Percentiles rank a stretch among this genome's conserved stretches.
Conservation (phyloP, 2,888 invertebrate species). For the Bhutanitis thaidina region DNA sequence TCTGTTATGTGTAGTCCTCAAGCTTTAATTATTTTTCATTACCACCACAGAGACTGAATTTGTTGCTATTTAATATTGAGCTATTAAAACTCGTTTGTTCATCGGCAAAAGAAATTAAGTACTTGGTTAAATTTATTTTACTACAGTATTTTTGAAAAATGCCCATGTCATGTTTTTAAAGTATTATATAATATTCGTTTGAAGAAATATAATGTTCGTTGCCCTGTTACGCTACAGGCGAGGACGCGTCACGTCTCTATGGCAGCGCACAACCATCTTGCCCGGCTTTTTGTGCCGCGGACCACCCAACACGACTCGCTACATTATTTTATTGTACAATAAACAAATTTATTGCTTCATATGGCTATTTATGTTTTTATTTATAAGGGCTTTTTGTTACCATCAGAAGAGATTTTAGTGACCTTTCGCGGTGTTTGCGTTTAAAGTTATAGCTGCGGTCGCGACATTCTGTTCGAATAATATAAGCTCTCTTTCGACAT, state of each 20-base stretch:
- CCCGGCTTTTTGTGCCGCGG: slow-evolving; percentile 58
- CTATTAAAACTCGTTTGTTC: too few species aligned
- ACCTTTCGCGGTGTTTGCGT: slow-evolving; percentile 53
- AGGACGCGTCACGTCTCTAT: slow-evolving; percentile 47
- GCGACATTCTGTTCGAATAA: slow-evolving; percentile 17
- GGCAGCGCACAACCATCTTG: slow-evolving; percentile 57
- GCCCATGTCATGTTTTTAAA: too few species aligned
- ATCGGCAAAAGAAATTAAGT: too few species aligned
- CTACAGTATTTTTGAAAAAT: too few species aligned
- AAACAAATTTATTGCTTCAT: slow-evolving; percentile 79
- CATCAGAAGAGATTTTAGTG: slow-evolving; percentile 50
- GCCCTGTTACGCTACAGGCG: slow-evolving; percentile 19
- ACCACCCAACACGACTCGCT: slow-evolving; percentile 74
- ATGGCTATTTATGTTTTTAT: slow-evolving; percentile 76
- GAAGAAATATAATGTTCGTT: slow-evolving; percentile 16
- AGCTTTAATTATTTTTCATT: too few species aligned
- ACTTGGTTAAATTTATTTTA: too few species aligned
- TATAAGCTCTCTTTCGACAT: slow-evolving; percentile 7
- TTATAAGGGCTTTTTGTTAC: slow-evolving; percentile 71
- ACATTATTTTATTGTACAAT: slow-evolving; percentile 79
- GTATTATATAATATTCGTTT: not conserved
- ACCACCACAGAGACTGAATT: too few species aligned
- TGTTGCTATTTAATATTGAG: too few species aligned
- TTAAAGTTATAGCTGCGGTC: slow-evolving; percentile 24
- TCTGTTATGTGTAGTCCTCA: too few species aligned